Percentiles rank a stretch among this genome's conserved stretches.
phyloP scores from a whole-genome alignment of 2,113 vertebrate species.

The Oryzias javanicus region DNA sequence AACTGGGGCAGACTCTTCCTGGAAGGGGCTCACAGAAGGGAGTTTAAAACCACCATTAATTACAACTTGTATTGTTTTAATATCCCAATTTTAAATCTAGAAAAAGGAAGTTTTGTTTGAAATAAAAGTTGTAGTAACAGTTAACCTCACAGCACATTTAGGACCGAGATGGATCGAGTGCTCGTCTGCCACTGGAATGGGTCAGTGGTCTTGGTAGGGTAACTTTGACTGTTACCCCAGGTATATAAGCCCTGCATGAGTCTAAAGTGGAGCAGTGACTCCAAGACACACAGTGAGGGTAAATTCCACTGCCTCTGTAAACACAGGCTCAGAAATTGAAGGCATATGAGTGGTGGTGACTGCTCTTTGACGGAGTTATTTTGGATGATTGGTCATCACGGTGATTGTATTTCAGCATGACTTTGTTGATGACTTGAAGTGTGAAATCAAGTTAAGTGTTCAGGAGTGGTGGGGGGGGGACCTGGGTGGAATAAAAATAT shows the following conservation, averaged over 20 bases:
- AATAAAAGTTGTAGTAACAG: too few relatives aligned
- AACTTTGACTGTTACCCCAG: conserved; percentile 8
- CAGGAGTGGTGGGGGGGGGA: conserved; percentile 49
- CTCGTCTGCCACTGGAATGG: conserved; percentile 20
- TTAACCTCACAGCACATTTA: too few relatives aligned
- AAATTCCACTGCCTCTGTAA: conserved; percentile 32
- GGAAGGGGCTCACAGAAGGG: too few relatives aligned
- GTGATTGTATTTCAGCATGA: conserved; percentile 71
- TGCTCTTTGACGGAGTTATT: conserved; percentile 57
- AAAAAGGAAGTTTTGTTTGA: too few relatives aligned
- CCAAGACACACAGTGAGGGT: conserved; percentile 25
- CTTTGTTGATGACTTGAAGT: conserved; percentile 75
- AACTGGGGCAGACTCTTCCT: too few relatives aligned
- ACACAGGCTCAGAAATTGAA: conserved; percentile 65
- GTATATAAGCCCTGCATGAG: not conserved
- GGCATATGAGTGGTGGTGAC: conserved; percentile 68
- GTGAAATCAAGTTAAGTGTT: conserved; percentile 79
- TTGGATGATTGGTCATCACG: conserved; percentile 70
- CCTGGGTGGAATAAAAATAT: conserved; percentile 60
- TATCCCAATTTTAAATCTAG: too few relatives aligned
- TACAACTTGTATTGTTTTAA: too few relatives aligned
- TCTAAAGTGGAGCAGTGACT: conserved; percentile 14
- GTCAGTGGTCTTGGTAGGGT: conserved; percentile 8
- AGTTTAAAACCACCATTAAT: too few relatives aligned
- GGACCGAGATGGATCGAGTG: conserved; percentile 11